These are phyloP conservation scores for Platerodrilus igneus DNA, from an alignment of 2,888 invertebrate species.

Conservation along the genomic window DNA sequence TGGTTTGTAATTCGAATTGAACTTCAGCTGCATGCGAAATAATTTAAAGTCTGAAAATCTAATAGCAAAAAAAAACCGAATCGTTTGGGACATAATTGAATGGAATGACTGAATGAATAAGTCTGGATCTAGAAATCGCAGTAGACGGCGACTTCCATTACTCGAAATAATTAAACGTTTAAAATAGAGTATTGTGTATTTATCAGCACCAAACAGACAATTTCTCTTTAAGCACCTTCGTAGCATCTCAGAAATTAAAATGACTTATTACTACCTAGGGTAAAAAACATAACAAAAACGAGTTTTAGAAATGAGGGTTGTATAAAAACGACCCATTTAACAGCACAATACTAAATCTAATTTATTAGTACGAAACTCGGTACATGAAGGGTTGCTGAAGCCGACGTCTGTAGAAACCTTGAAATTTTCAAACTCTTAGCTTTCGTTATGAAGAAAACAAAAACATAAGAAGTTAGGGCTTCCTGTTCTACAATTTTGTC, in stretches of 20 bases:
- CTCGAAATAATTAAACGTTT: slow-evolving; percentile 40
- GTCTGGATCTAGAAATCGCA: slow-evolving; percentile 27
- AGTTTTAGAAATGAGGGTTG: slow-evolving; percentile 15
- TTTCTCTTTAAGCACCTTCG: slow-evolving; percentile 33
- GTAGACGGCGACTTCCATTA: slow-evolving; percentile 29
- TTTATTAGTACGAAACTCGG: slow-evolving; percentile 20
- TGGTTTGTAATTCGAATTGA: too few species aligned
- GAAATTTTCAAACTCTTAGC: slow-evolving; percentile 18
- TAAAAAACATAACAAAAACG: slow-evolving; percentile 26
- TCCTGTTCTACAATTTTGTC: slow-evolving; percentile 22
- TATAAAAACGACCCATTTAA: slow-evolving; percentile 24
- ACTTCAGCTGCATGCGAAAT: slow-evolving; percentile 13
- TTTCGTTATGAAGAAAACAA: slow-evolving; percentile 18
- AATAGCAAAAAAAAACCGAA: slow-evolving; percentile 7
- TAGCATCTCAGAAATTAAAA: slow-evolving; percentile 35
- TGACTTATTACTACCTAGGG: slow-evolving; percentile 33
- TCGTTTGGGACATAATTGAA: slow-evolving; percentile 26
- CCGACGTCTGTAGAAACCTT: slow-evolving; percentile 7
- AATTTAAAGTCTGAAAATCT: slow-evolving; percentile 13
- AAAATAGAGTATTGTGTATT: slow-evolving; percentile 39
- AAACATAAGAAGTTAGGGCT: slow-evolving; percentile 23
- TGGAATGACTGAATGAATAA: slow-evolving; percentile 26
- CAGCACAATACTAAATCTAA: slow-evolving; percentile 23
- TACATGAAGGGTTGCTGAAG: slow-evolving; percentile 16
- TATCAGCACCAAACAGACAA: slow-evolving; percentile 40